A percentile compares a stretch with the other conserved stretches of the same genome.
Evolutionary conservation across 2,888 invertebrate species (phyloP).

Genomic region (Lagria hirta): DNA sequence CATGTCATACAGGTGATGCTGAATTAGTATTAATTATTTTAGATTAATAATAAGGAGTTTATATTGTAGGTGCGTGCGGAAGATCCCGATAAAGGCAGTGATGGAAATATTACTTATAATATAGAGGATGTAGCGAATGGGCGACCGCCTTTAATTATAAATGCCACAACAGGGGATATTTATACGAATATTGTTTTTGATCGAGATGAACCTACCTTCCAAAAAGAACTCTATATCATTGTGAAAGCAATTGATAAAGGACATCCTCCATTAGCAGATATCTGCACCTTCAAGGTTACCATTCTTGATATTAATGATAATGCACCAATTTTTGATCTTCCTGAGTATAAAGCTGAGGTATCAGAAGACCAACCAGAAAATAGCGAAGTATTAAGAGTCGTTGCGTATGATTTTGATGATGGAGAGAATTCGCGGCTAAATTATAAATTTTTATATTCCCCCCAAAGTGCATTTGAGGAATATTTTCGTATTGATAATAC

Average conservation of each 20-base stretch:
- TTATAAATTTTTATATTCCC: slow-evolving; percentile 60
- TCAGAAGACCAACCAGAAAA: slow-evolving; percentile 75
- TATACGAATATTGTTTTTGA: slow-evolving; percentile 78
- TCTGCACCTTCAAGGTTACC: slow-evolving; percentile 89
- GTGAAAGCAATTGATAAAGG: slow-evolving; percentile 94
- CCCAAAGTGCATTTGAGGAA: slow-evolving; percentile 56
- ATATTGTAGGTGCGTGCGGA: slow-evolving; percentile 64
- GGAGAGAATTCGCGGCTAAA: slow-evolving; percentile 85
- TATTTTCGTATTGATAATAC: slow-evolving; percentile 81
- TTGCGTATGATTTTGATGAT: slow-evolving; percentile 90
- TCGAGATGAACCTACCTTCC: slow-evolving; percentile 84
- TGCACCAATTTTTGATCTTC: slow-evolving; percentile 72
- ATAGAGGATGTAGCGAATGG: slow-evolving; percentile 76
- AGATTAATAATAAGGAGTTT: slow-evolving; percentile 10
- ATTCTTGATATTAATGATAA: slow-evolving; percentile 95
- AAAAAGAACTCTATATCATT: slow-evolving; percentile 81
- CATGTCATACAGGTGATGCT: slow-evolving; percentile 69
- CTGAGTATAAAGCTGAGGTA: slow-evolving; percentile 73
- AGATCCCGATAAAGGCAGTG: slow-evolving; percentile 73
- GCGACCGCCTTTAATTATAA: slow-evolving; percentile 76
- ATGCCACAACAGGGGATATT: slow-evolving; percentile 74
- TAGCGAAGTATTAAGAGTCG: slow-evolving; percentile 82
- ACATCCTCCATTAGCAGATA: slow-evolving; percentile 83
- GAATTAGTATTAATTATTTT: slow-evolving; percentile 5
- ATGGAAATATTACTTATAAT: slow-evolving; percentile 80